phyloP scores from a whole-genome alignment of 2,797 vertebrate genomes.

The Florisuga fusca region DNA sequence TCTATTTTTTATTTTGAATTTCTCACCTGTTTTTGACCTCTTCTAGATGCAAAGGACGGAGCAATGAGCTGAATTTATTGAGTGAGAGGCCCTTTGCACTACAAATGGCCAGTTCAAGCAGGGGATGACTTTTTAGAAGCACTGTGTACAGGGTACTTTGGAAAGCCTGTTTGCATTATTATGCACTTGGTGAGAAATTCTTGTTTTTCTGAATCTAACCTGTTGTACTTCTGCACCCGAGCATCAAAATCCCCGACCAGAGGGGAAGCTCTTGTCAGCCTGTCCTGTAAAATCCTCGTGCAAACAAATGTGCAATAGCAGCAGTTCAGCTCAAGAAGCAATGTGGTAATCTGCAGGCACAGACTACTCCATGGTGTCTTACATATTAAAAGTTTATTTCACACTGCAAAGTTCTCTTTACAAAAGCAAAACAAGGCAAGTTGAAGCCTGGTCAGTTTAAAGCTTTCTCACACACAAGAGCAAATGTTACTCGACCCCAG shows the following conservation, averaged over 20 bases:
- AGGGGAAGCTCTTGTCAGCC: not conserved
- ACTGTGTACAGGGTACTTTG: not conserved
- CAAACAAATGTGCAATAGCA: not conserved
- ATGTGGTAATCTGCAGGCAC: not conserved
- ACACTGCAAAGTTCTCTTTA: slow-evolving; percentile 19
- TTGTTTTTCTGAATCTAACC: not conserved
- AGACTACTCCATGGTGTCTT: not conserved
- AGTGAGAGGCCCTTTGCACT: not conserved
- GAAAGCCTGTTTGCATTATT: not conserved
- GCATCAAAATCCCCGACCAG: not conserved
- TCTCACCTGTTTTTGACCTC: not conserved
- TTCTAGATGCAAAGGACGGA: not conserved
- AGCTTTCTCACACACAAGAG: not conserved
- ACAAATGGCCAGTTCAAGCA: not conserved
- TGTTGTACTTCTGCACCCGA: not conserved
- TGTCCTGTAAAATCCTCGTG: not conserved
- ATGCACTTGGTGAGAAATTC: not conserved
- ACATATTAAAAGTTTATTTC: slow-evolving; percentile 55
- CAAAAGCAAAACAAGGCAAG: not conserved
- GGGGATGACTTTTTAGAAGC: not conserved
- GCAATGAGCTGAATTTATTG: not conserved
- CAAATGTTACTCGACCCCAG: not conserved
- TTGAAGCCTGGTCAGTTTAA: not conserved
- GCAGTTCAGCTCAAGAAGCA: not conserved
- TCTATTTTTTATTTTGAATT: not conserved